Evolutionary conservation across 2,888 invertebrate species (phyloP).

Genomic region (Tipula vernalis): DNA sequence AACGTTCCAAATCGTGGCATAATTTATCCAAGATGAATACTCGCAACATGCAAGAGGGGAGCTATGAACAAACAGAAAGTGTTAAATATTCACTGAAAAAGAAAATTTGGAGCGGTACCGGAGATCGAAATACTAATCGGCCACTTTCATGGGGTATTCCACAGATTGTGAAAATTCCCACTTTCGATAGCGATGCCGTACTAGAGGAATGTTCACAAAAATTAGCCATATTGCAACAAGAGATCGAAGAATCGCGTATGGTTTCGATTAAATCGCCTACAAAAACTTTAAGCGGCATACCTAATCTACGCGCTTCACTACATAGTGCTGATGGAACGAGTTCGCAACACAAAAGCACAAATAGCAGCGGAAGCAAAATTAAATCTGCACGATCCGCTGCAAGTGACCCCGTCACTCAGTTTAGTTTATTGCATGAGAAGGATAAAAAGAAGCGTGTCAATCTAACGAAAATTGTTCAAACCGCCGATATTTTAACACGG

Average conservation of each 20-base stretch:
- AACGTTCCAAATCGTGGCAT: constrained; percentile 33
- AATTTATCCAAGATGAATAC: constrained; percentile 24
- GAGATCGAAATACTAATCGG: constrained; percentile 26
- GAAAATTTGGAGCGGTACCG: constrained; percentile 58
- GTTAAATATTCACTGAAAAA: constrained; percentile 56
- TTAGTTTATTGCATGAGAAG: neutral
- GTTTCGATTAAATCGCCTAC: neutral
- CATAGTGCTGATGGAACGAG: neutral
- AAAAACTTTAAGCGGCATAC: neutral
- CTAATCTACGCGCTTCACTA: neutral
- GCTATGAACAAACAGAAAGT: constrained; percentile 23
- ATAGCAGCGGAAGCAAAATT: neutral
- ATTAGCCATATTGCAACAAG: constrained; percentile 35
- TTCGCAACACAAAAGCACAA: neutral
- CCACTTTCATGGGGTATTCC: constrained; percentile 58
- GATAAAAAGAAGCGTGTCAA: neutral
- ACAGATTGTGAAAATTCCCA: constrained; percentile 39
- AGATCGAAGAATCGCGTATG: neutral
- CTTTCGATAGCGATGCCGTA: constrained; percentile 45
- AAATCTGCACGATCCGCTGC: neutral
- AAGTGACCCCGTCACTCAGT: neutral
- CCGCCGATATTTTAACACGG: constrained; percentile 24
- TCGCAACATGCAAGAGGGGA: too few species aligned
- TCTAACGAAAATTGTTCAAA: constrained; percentile 23
- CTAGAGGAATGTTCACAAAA: constrained; percentile 52